phyloP scores from a whole-genome alignment of 2,113 vertebrate genomes.

The Murina feae region DNA sequence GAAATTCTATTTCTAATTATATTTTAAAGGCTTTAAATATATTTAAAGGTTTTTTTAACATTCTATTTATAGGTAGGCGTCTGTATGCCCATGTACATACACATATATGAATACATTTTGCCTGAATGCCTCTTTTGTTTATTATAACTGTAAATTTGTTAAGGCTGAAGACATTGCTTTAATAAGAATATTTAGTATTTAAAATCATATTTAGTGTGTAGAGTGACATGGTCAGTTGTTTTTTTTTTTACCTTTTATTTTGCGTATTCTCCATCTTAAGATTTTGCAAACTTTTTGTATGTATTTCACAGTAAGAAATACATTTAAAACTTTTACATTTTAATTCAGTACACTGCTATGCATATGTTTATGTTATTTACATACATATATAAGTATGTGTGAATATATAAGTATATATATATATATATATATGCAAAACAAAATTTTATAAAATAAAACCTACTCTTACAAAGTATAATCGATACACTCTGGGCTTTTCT shows the following conservation, averaged over 20 bases:
- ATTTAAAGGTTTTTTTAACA: neutral
- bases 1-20: slow-evolving; percentile 39
- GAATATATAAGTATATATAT: neutral
- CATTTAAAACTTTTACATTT: neutral
- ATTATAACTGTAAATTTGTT: neutral
- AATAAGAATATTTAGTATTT: neutral
- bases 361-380: neutral
- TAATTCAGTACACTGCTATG: neutral
- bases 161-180: neutral
- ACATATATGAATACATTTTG: neutral
- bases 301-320: neutral
- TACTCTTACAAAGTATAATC: neutral
- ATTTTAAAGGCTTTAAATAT: slow-evolving; percentile 24
- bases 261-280: neutral
- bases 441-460: slow-evolving; percentile 24
- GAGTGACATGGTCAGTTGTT: neutral
- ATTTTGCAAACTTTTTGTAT: slow-evolving; percentile 18
- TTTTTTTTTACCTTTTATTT: slow-evolving; percentile 29
- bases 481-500: neutral
- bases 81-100: neutral
- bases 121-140: neutral
- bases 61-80: neutral
- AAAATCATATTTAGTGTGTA: neutral
- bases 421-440: neutral
- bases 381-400: neutral